Conservation (phyloP, 2,113 vertebrate genomes). For the human region DNA sequence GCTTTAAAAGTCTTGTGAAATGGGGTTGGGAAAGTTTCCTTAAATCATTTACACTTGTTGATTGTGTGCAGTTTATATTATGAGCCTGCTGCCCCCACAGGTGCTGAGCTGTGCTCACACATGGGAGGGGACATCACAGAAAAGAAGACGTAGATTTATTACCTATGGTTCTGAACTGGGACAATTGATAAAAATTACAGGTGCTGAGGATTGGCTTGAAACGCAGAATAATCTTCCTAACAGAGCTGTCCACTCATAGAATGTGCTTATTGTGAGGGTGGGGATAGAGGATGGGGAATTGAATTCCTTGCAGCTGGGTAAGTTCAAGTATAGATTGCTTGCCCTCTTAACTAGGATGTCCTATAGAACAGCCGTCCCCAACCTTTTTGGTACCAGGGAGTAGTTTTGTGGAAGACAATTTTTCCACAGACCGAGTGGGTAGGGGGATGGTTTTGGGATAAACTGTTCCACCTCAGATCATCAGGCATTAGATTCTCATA, state of each 20-base stretch:
- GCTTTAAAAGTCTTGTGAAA: neutral
- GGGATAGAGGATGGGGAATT: neutral
- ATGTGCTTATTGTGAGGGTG: neutral
- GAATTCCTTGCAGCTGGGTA: neutral
- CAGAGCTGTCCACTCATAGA: neutral
- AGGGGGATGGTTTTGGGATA: no score
- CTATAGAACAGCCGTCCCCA: neutral
- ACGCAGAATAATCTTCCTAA: neutral
- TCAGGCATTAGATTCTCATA: no score
- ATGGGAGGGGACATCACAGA: neutral
- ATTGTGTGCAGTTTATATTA: neutral
- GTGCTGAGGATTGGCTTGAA: neutral
- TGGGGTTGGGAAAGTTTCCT: neutral
- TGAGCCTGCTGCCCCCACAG: fast-evolving
- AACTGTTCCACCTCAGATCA: no score
- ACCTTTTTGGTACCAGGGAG: no score
- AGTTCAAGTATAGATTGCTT: neutral
- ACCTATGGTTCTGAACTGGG: neutral
- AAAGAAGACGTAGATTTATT: neutral
- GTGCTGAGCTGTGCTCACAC: neutral
- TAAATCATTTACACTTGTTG: neutral
- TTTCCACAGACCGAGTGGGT: no score
- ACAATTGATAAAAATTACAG: neutral
- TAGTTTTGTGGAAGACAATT: no score
- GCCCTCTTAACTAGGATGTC: neutral